Evolutionary conservation across 2,113 vertebrate species (phyloP).

Genomic region (Eubucco bourcierii): DNA sequence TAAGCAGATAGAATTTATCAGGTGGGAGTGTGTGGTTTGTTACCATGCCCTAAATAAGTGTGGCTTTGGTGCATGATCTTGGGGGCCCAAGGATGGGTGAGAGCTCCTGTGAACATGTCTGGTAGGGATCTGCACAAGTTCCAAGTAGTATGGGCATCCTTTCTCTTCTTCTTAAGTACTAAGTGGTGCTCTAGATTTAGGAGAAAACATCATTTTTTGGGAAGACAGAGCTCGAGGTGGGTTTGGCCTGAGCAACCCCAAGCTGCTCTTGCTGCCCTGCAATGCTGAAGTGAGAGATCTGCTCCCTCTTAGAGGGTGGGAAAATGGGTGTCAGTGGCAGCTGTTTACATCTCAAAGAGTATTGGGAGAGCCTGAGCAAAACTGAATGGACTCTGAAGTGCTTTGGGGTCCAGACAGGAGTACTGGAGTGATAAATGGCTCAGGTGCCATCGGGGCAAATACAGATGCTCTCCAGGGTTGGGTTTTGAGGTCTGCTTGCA

Average conservation of each 20-base stretch:
- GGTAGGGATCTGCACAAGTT: background rate
- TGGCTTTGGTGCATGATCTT: background rate
- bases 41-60: background rate
- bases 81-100: background rate
- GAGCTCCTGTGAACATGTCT: background rate
- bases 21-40: background rate
- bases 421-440: background rate
- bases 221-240: background rate
- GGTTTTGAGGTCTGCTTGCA: background rate
- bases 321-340: background rate
- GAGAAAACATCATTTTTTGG: background rate
- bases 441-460: background rate
- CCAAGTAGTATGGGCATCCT: background rate
- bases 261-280: fast-evolving
- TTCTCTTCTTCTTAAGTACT: background rate
- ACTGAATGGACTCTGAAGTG: background rate
- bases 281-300: background rate
- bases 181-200: background rate
- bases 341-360: background rate
- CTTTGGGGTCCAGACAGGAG: background rate
- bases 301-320: background rate
- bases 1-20: constrained; percentile 63
- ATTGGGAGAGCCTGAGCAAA: background rate
- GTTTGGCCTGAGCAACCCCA: background rate
- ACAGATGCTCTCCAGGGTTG: background rate